A percentile compares a stretch with the other conserved stretches of the same genome.
Evolutionary conservation across 2,113 vertebrate genomes (phyloP).

Genomic region (Pollimyrus isidori): DNA sequence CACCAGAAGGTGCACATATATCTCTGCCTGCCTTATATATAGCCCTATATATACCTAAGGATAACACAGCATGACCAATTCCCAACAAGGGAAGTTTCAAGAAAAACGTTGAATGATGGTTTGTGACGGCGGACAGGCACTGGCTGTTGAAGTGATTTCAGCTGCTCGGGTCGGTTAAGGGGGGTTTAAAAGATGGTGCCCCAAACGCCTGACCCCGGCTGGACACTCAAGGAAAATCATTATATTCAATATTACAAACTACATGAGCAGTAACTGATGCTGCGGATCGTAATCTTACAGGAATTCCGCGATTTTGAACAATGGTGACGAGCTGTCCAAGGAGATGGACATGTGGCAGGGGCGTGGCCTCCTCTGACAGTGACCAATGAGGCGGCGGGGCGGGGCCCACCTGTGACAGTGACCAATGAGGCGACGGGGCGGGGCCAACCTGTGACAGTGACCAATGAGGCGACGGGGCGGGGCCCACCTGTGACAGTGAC

Average conservation of each 20-base stretch:
- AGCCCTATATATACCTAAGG: slow-evolving; percentile 13
- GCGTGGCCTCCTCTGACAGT: not conserved
- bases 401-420: no score
- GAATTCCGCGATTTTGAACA: not conserved
- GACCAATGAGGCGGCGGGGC: not conserved
- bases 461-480: no score
- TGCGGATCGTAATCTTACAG: not conserved
- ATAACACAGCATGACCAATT: slow-evolving; percentile 21
- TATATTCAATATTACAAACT: not conserved
- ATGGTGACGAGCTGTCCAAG: not conserved
- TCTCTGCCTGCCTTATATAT: not conserved
- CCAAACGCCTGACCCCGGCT: not conserved
- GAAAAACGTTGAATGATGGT: not conserved
- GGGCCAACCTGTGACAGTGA: slow-evolving; percentile 58
- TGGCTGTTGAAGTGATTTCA: not conserved
- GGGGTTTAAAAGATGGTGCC: not conserved
- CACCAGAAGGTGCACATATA: slow-evolving; percentile 5
- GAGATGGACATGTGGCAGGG: not conserved
- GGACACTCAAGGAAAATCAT: not conserved
- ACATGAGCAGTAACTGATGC: not conserved
- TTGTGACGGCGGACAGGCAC: slow-evolving; percentile 11
- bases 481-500: no score
- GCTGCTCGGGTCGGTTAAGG: not conserved
- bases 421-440: no score
- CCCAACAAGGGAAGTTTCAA: slow-evolving; percentile 15